Conservation (phyloP, 1,140 invertebrate genomes). For the Bombyx mandarina region DNA sequence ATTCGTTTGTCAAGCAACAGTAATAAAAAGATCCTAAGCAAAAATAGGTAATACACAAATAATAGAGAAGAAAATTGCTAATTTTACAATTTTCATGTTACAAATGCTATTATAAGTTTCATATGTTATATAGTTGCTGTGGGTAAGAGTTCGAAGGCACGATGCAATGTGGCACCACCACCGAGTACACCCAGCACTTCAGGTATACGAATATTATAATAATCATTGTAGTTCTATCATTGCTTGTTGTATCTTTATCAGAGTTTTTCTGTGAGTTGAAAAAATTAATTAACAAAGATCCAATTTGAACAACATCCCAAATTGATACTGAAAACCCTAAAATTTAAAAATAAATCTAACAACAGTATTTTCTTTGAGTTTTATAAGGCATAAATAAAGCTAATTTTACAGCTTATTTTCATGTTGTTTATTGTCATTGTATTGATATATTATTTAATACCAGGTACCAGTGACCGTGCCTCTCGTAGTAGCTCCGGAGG, state of each 20-base stretch:
- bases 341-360: background rate
- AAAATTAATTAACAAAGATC: background rate
- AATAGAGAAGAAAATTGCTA: too few species aligned
- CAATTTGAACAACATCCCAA: background rate
- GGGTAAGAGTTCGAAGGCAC: slow-evolving; percentile 53
- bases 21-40: background rate
- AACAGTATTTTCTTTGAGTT: background rate
- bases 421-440: background rate
- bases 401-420: background rate
- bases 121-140: slow-evolving; percentile 31
- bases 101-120: too few species aligned
- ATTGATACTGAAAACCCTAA: background rate
- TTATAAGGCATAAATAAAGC: background rate
- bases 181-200: slow-evolving; percentile 18
- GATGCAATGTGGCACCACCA: slow-evolving; percentile 34
- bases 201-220: slow-evolving; percentile 14
- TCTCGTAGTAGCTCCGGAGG: slow-evolving; percentile 40
- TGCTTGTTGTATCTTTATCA: background rate
- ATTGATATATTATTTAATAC: background rate
- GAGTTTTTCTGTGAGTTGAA: background rate
- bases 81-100: too few species aligned
- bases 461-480: slow-evolving; percentile 22
- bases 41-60: too few species aligned
- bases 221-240: background rate
- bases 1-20: background rate